A percentile compares a stretch with the other conserved stretches of the same genome.
Conservation (phyloP, 2,113 vertebrate species). For the Epinephelus moara region DNA sequence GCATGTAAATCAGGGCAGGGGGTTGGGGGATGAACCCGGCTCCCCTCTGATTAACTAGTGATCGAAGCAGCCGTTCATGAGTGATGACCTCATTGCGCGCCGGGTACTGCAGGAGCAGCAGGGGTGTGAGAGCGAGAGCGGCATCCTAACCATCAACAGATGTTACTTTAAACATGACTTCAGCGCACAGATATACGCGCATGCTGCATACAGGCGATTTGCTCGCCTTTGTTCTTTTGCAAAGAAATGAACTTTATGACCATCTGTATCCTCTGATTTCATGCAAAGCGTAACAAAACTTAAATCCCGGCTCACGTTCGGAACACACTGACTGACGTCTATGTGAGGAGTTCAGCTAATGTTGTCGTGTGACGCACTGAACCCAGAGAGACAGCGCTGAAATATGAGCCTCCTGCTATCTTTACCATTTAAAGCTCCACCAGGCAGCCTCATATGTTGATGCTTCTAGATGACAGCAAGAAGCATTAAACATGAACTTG, state of each 20-base stretch:
- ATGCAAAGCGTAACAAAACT: neutral
- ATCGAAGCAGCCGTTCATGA: conserved; percentile 44
- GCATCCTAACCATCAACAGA: conserved; percentile 80
- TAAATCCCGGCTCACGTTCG: neutral
- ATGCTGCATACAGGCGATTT: conserved; percentile 17
- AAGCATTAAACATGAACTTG: conserved; percentile 19
- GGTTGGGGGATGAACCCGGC: conserved; percentile 31
- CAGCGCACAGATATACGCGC: conserved; percentile 42
- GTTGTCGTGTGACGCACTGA: conserved; percentile 3
- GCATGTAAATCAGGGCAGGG: conserved; percentile 55
- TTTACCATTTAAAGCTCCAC: conserved; percentile 29
- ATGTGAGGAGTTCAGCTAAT: conserved; percentile 26
- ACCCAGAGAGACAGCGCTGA: neutral
- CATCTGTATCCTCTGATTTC: conserved; percentile 49
- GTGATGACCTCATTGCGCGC: conserved; percentile 72
- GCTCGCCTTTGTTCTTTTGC: conserved; percentile 56
- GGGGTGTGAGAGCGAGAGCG: conserved; percentile 72
- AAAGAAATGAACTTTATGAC: conserved; percentile 41
- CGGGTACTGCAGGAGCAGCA: conserved; percentile 62
- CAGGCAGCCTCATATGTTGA: neutral
- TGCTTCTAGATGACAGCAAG: conserved; percentile 35
- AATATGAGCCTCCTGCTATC: conserved; percentile 1
- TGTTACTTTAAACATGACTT: conserved; percentile 77
- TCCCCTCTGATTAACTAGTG: conserved; percentile 66
- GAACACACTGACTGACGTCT: neutral